These are phyloP conservation scores for Xestobium rufovillosum DNA, from an alignment of 2,888 invertebrate genomes.

Conservation along the genomic window DNA sequence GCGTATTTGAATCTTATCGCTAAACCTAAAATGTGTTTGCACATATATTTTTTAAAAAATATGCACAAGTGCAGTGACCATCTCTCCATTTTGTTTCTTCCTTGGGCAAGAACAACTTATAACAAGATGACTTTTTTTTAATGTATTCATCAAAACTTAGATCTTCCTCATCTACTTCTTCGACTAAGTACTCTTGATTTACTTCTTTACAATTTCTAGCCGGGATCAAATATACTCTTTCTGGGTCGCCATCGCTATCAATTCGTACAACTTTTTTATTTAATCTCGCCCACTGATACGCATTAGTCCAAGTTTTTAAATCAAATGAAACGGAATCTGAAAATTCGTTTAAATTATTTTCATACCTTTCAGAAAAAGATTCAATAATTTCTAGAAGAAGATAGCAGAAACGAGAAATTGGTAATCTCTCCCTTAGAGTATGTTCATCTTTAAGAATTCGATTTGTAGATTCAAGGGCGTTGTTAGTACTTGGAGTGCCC, in stretches of 20 bases:
- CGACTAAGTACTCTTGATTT: conserved; percentile 2
- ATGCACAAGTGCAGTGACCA: conserved; percentile 4
- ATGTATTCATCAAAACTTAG: conserved; percentile 5
- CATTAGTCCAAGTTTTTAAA: conserved; percentile 4
- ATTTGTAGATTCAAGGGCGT: neutral
- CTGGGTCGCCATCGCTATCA: neutral
- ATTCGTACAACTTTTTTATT: conserved; percentile 5
- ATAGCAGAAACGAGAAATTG: conserved; percentile 3
- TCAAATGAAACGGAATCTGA: conserved; percentile 3
- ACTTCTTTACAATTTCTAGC: neutral
- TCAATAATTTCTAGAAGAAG: conserved; percentile 1
- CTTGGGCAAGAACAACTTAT: conserved; percentile 1
- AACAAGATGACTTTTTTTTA: conserved; percentile 6
- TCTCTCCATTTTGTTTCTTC: neutral
- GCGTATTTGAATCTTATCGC: conserved; percentile 1
- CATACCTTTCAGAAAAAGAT: too few species aligned
- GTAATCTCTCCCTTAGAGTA: conserved; percentile 1
- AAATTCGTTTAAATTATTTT: too few species aligned
- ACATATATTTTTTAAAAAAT: conserved; percentile 4
- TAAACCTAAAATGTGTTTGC: conserved; percentile 3
- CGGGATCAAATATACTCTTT: neutral
- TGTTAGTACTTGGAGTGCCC: too few species aligned
- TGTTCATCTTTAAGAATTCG: conserved; percentile 3
- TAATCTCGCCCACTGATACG: conserved; percentile 6
- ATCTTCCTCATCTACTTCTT: neutral